Percentiles rank a stretch among this genome's conserved stretches.
phyloP scores from a whole-genome alignment of 2,888 invertebrate species.

The Trachelus troglodyta region DNA sequence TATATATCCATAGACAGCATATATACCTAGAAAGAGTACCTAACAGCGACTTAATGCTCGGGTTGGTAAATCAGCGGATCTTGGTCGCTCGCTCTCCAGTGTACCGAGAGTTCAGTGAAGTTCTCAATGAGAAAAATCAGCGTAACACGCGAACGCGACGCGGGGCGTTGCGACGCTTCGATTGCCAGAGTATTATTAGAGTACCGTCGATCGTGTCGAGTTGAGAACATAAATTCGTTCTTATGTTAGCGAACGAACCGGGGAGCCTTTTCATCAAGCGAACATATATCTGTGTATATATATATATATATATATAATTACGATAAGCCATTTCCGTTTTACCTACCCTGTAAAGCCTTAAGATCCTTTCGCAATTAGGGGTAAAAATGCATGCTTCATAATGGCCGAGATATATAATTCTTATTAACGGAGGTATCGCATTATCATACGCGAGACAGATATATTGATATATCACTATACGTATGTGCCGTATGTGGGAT shows the following conservation, averaged over 20 bases:
- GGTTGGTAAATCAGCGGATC: neutral
- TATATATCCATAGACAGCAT: neutral
- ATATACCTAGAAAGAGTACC: neutral
- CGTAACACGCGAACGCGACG: neutral
- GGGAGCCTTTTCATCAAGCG: neutral
- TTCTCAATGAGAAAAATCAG: neutral
- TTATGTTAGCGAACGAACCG: neutral
- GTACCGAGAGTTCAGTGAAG: neutral
- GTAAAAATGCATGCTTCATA: neutral
- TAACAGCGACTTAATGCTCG: neutral
- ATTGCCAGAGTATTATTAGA: neutral
- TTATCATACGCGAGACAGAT: neutral
- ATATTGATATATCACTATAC: neutral
- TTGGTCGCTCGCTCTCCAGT: neutral
- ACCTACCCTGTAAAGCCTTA: neutral
- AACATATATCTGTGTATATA: neutral
- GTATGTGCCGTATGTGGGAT: neutral
- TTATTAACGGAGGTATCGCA: neutral
- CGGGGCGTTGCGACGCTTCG: neutral
- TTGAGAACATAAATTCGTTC: neutral
- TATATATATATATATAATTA: neutral
- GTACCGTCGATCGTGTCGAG: neutral
- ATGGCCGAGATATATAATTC: neutral
- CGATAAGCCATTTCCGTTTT: neutral
- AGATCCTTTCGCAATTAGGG: neutral